These are phyloP conservation scores for Heliconius hermathena DNA, from an alignment of 1,140 invertebrate species.

Conservation along the genomic window DNA sequence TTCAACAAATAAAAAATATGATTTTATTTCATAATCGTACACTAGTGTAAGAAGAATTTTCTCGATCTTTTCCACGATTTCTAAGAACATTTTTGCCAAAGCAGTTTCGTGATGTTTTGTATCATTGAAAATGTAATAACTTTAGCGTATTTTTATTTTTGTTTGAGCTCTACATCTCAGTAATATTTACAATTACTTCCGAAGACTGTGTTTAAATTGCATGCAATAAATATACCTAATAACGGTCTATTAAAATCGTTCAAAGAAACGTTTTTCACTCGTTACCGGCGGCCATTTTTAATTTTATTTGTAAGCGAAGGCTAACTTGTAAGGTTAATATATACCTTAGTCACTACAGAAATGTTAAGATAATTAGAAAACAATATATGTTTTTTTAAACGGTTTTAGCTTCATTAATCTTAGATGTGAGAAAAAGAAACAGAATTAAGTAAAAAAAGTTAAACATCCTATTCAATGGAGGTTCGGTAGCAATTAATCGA, in stretches of 20 bases:
- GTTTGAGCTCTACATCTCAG: conserved; percentile 9
- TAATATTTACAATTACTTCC: conserved; percentile 33
- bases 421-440: not conserved
- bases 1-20: not conserved
- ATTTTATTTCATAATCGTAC: not conserved
- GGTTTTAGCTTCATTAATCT: not conserved
- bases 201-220: conserved; percentile 39
- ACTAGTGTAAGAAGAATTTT: not conserved
- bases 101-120: not conserved
- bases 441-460: not conserved
- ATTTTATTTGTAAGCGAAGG: conserved; percentile 31
- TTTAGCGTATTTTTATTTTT: conserved; percentile 2
- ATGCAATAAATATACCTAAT: conserved; percentile 29
- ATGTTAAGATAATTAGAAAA: not conserved
- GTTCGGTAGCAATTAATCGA: conserved; percentile 28
- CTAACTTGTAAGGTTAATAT: not conserved
- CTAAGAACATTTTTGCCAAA: not conserved
- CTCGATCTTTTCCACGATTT: not conserved
- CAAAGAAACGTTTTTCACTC: conserved; percentile 33
- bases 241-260: conserved; percentile 31
- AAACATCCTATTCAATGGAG: conserved; percentile 15
- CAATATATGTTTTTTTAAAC: not conserved
- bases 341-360: not conserved
- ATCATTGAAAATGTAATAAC: conserved; percentile 23
- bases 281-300: conserved; percentile 24